Evolutionary conservation across 2,888 invertebrate genomes (phyloP).

Genomic region (Beris chalybata): DNA sequence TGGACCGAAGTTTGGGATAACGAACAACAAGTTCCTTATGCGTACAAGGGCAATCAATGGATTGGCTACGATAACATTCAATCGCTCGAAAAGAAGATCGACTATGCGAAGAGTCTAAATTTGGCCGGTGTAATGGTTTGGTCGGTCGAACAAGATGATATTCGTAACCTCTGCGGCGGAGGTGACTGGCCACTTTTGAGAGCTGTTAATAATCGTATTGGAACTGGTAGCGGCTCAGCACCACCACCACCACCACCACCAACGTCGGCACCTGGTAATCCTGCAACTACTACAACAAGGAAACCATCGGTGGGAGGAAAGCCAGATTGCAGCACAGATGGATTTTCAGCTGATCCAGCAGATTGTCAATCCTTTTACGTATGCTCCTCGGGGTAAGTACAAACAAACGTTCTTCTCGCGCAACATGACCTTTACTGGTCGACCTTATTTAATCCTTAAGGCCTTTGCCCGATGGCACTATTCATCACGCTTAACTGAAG

Average conservation of each 20-base stretch:
- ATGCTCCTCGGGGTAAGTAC: background rate
- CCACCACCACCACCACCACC: too few species aligned
- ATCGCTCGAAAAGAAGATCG: slow-evolving; percentile 52
- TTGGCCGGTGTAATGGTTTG: slow-evolving; percentile 64
- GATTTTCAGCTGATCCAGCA: background rate
- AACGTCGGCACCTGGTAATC: too few species aligned
- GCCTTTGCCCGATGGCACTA: too few species aligned
- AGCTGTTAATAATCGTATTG: slow-evolving; percentile 48
- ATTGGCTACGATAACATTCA: slow-evolving; percentile 54
- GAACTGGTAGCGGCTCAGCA: background rate
- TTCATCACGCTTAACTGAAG: too few species aligned
- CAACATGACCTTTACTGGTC: too few species aligned
- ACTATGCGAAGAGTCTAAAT: slow-evolving; percentile 46
- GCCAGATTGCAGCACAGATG: background rate
- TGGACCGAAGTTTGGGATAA: slow-evolving; percentile 49
- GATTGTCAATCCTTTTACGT: background rate
- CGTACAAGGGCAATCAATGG: slow-evolving; percentile 52
- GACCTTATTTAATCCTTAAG: too few species aligned
- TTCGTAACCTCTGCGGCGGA: slow-evolving; percentile 57
- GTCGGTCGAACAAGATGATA: slow-evolving; percentile 66
- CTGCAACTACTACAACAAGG: too few species aligned
- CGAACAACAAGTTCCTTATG: slow-evolving; percentile 50
- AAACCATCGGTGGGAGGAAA: background rate
- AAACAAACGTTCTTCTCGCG: too few species aligned
- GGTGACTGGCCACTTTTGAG: slow-evolving; percentile 57